Base-by-base conservation (phyloP, 2,113 vertebrate species). In the Sinocyclocheilus anshuiensis region DNA sequence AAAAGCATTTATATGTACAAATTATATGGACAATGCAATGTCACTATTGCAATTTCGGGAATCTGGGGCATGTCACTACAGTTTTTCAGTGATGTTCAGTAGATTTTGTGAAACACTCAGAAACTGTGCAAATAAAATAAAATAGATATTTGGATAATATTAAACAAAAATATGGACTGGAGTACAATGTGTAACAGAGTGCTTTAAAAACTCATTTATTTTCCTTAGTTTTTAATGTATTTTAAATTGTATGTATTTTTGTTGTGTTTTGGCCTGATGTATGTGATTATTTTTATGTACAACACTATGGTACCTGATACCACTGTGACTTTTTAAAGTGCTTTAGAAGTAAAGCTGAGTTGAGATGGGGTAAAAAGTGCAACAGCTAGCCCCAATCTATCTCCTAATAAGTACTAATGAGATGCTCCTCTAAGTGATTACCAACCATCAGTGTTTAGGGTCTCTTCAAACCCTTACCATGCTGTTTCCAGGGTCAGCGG, bases 401-500 rank as follows among this genome's bases (percentile, higher is more conserved):
- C 24, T 16, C n/a, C 0, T 29, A n/a, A 12, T 50, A 36, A 42
- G 67, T 24, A 16, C 48, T 84, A 74, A 84, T 84, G 15, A 57
- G 65, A 55, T 20, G 61, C 63, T 20, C 33, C 20, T 57, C 20
- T 57, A 57, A 83, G 48, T 57, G 81, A 50, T 83, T n/a, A 55
- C 24, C 69, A 16, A 36, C 11, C 65, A 50, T 26, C 82, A 45
- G 50, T 42, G 26, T 86, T 22, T 79, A 16, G 61, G 78, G 29
- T n/a, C 24, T 59, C 75, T 79, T 71, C 12, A 33, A 67, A 84
- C 42, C 24, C 77, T 33, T 36, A 78, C 59, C 84, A 33, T 42
- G 65, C 39, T 42, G 53, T 29, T 76, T 81, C 71, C 12, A 36
- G n/a, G 39, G 48, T 77, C 72, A 69, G 13, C 13, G 11, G 45